phyloP scores from a whole-genome alignment of 2,113 vertebrate species.

The Engraulis encrasicolus region DNA sequence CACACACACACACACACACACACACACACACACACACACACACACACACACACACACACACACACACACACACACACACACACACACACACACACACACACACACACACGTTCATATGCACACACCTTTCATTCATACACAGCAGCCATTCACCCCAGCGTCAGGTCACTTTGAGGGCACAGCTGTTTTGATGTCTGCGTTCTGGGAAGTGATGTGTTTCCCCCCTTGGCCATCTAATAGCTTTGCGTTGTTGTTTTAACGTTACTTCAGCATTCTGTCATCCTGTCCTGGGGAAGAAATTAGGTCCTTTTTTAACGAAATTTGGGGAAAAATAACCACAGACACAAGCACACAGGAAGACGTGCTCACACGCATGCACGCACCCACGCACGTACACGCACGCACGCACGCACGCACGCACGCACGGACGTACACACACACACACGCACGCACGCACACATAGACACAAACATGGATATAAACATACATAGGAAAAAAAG shows the following conservation, averaged over 20 bases:
- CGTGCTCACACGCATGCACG: not conserved
- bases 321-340: no score
- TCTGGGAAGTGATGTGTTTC: not conserved
- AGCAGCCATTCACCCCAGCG: not conserved
- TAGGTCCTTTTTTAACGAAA: conserved; percentile 40
- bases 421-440: not conserved
- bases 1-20: not conserved
- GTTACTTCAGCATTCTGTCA: not conserved
- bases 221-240: not conserved
- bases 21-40: not conserved
- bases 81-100: conserved; percentile 26
- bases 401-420: not conserved
- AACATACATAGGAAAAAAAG: no score
- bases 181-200: not conserved
- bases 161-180: not conserved
- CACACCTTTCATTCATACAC: conserved; percentile 7
- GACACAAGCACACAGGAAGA: not conserved
- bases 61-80: conserved; percentile 29
- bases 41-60: conserved; percentile 6
- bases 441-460: no score
- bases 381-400: not conserved
- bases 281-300: not conserved
- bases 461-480: no score
- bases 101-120: not conserved
- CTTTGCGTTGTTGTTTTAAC: not conserved